Percentiles rank a stretch among this genome's conserved stretches.
These are phyloP conservation scores for Nipponia nippon DNA, from an alignment of 2,113 vertebrate species.

Conservation along the genomic window DNA sequence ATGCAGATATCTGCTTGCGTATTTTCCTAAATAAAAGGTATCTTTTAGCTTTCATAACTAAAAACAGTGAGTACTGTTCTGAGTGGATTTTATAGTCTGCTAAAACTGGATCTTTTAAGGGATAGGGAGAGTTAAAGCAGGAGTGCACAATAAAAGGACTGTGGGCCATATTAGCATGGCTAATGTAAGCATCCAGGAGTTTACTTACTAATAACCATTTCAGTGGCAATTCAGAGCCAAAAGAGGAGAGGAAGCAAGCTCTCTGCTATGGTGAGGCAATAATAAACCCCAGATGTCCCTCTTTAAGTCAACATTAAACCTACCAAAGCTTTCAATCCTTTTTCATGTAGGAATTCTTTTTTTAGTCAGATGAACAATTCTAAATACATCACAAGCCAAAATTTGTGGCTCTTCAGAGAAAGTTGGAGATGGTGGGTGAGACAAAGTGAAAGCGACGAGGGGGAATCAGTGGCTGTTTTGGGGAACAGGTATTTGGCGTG, in stretches of 20 bases:
- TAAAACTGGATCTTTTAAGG: slow-evolving; percentile 35
- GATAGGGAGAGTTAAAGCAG: slow-evolving; percentile 42
- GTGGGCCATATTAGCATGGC: neutral
- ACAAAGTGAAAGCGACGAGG: neutral
- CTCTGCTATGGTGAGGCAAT: neutral
- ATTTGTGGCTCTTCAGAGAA: neutral
- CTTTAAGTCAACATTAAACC: neutral
- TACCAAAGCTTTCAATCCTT: neutral
- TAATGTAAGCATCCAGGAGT: slow-evolving; percentile 54
- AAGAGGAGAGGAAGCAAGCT: slow-evolving; percentile 2
- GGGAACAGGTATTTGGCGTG: neutral
- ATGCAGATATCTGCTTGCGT: neutral
- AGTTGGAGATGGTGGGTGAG: neutral
- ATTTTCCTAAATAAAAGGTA: neutral
- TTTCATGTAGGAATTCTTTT: neutral
- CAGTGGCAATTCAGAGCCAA: slow-evolving; percentile 6
- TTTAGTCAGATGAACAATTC: neutral
- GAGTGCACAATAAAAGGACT: slow-evolving; percentile 32
- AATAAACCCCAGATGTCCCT: slow-evolving; percentile 17
- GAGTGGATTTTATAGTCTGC: slow-evolving; percentile 36
- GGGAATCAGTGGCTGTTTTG: neutral
- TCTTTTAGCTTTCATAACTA: neutral
- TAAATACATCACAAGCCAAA: neutral
- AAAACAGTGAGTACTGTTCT: neutral
- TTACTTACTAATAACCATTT: slow-evolving; percentile 55